Conservation (phyloP, 2,888 invertebrate genomes). For the Hydrotaea cyrtoneurina region DNA sequence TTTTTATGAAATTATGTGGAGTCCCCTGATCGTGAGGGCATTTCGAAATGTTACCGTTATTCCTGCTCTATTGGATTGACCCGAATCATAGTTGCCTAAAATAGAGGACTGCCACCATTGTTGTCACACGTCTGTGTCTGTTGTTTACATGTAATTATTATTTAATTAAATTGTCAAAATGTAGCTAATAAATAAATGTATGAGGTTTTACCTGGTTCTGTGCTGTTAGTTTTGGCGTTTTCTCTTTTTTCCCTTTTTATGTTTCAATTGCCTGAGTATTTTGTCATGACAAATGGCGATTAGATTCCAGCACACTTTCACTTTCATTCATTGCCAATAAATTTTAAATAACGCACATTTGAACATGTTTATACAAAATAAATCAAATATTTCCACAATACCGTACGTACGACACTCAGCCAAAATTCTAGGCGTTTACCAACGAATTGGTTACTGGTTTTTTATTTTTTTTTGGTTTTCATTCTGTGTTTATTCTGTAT, state of each 20-base stretch:
- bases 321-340: background rate
- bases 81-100: too few relatives aligned
- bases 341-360: background rate
- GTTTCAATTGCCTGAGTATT: background rate
- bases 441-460: too few relatives aligned
- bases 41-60: too few relatives aligned
- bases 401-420: background rate
- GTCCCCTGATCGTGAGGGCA: too few relatives aligned
- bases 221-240: background rate
- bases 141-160: too few relatives aligned
- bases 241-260: background rate
- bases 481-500: too few relatives aligned
- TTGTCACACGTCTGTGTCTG: too few relatives aligned
- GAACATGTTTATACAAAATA: background rate
- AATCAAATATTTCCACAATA: background rate
- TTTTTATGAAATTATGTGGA: too few relatives aligned
- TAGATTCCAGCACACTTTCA: background rate
- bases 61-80: too few relatives aligned
- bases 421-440: background rate
- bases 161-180: background rate
- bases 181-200: background rate
- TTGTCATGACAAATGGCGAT: background rate
- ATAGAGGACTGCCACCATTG: too few relatives aligned
- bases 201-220: background rate
- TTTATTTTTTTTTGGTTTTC: too few relatives aligned